Conservation (phyloP, 2,888 invertebrate species). For the Eupsilia transversa region DNA sequence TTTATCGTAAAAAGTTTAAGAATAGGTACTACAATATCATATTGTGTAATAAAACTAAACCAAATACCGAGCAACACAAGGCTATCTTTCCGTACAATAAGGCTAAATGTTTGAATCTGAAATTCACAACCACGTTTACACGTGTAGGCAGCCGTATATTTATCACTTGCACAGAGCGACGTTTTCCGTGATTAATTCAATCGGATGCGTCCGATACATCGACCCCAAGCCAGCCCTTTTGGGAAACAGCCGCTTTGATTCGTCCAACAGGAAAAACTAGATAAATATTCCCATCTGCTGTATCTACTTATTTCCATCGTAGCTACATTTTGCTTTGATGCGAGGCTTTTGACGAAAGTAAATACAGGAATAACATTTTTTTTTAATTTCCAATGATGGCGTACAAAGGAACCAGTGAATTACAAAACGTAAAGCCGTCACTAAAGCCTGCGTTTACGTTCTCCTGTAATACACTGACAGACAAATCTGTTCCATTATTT, state of each 20-base stretch:
- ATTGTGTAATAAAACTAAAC: conserved; percentile 9
- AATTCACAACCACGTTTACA: conserved; percentile 62
- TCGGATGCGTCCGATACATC: conserved; percentile 83
- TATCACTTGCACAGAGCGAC: conserved; percentile 75
- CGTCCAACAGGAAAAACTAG: conserved; percentile 68
- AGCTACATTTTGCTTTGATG: conserved; percentile 36
- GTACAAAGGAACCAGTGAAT: conserved; percentile 59
- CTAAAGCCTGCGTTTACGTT: conserved; percentile 71
- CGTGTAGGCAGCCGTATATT: conserved; percentile 59
- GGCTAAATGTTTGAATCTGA: conserved; percentile 28
- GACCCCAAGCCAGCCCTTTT: conserved; percentile 77
- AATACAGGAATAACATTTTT: conserved; percentile 26
- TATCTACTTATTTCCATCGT: conserved; percentile 51
- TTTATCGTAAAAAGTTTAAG: conserved; percentile 18
- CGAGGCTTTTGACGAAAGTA: conserved; percentile 36
- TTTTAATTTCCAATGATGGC: conserved; percentile 24
- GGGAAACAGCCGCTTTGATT: conserved; percentile 79
- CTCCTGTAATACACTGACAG: conserved; percentile 81
- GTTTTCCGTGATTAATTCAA: conserved; percentile 86
- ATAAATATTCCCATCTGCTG: conserved; percentile 57
- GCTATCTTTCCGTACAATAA: neutral
- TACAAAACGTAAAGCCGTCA: conserved; percentile 68
- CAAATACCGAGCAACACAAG: conserved; percentile 27
- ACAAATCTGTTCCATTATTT: conserved; percentile 85
- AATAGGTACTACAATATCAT: conserved; percentile 13